Base-by-base conservation (phyloP, 2,888 invertebrate species). In the Agrotis ipsilon region DNA sequence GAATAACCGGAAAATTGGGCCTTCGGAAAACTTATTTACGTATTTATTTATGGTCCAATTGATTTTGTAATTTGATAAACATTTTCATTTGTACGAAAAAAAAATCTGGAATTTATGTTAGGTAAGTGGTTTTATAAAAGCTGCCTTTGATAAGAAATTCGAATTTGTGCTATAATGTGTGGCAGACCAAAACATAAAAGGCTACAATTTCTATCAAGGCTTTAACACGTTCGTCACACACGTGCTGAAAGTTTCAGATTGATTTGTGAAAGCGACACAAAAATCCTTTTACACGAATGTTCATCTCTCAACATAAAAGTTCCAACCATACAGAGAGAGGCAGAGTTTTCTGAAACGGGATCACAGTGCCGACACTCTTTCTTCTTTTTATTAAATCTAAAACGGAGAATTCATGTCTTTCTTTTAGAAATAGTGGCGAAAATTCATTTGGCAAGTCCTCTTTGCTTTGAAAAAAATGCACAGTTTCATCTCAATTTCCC, bases 211-310 rank as follows among this genome's bases (percentile, higher is more conserved):
- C 19, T 61, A 11, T 45, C 51, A 32, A 32, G 49, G 54, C 43
- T 43, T 58, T 7, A 27, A 24, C 58, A 62, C 61, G 61, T 59
- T 61, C 61, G 24, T 66, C 64, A 72, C 55, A 63, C 80, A 63
- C 80, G 65, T 63, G 45, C 69, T 54, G 39, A 68, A 78, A 79
- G 61, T 69, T 78, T 68, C 67, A 68, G 57, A 80, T 80, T 80
- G 78, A 79, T 79, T 72, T 75, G 72, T 75, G 61, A 62, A 55
- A 75, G 80, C 67, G 64, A 79, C 78, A 79, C 81, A 79, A 80
- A 76, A 79, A 80, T 77, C 81, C 78, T 80, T 83, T 83, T 51
- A 80, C 54, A 65, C 51, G 45, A 69, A 70, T 74, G 71, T 82
- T 81, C 79, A 71, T 75, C 69, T 70, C 68, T 51, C 57, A 49